Conservation (phyloP, 1,140 invertebrate species). For the Brachystomella parvula region DNA sequence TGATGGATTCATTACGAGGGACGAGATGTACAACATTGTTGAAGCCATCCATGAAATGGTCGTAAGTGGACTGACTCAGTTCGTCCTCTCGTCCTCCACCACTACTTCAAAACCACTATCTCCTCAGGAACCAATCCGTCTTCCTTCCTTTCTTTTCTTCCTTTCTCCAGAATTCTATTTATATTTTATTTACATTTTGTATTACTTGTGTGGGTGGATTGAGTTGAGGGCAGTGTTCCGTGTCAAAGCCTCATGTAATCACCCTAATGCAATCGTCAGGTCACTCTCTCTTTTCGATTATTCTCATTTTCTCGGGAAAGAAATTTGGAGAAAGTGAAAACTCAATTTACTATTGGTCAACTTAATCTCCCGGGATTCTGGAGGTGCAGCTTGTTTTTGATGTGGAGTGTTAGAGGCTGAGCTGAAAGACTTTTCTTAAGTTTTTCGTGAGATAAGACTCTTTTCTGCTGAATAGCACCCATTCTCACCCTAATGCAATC, state of each 20-base stretch:
- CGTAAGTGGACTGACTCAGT: slow-evolving; percentile 62
- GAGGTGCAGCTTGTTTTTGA: no score
- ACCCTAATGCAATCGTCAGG: slow-evolving; percentile 14
- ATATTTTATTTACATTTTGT: neutral
- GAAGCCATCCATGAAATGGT: slow-evolving; percentile 99
- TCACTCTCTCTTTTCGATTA: no score
- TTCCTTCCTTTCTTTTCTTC: neutral
- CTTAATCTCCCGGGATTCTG: no score
- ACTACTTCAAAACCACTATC: neutral
- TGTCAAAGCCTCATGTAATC: neutral
- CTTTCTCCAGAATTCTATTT: no score
- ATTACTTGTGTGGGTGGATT: neutral
- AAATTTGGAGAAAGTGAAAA: no score
- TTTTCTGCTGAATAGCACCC: no score
- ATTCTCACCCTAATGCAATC: no score
- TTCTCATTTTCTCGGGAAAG: no score
- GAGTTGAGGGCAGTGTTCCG: neutral
- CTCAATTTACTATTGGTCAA: no score
- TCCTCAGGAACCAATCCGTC: neutral
- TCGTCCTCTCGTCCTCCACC: neutral
- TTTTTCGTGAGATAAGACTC: no score
- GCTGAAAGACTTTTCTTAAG: no score
- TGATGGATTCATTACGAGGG: slow-evolving; percentile 83
- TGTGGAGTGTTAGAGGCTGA: no score
- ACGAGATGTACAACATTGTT: slow-evolving; percentile 98